Evolutionary conservation across 2,113 vertebrate genomes (phyloP), one percentile per base, ranked within the genome.

Genomic region (Riparia riparia): DNA sequence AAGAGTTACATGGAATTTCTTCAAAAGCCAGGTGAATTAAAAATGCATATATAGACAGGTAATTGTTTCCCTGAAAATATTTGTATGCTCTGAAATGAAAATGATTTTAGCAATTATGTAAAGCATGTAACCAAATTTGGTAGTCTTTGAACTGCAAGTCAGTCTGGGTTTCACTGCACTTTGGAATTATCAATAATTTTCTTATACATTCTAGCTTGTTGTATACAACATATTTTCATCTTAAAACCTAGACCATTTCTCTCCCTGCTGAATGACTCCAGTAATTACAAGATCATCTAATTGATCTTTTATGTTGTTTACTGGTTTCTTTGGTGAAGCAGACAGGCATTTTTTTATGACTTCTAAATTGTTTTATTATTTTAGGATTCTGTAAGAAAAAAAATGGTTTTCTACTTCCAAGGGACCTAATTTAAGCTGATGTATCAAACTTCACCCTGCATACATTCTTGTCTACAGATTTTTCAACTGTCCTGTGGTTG

Each of bases 391-490:
- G 2, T 85, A 89, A 94, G 29, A 32, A 85, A 95, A 95, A 97
- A 93, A 3, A 0, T 32, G 2, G 2, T 7, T 88, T 97, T 93
- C 88, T 78, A 29, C 60, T 96, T 97, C 6, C 42, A 45, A 90
- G 31, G 14, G 80, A 64, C 94, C 80, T 50, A 68, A 51, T 95
- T 96, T 96, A 96, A 97, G 84, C 39, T 26, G 14, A 61, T 77
- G 89, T 85, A 66, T 92, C 76, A 72, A 69, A 96, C 92, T 96
- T 96, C 88, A 91, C 83, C 50, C 63, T 88, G 86, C 80, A 91
- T 88, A 66, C 96, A 95, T 95, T 97, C 93, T 78, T 86, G 81
- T 96, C 89, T 95, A 50, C 94, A 77, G 95, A 95, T 97, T 98
- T 98, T 97, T 95, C 97, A 95, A 3, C 95, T 92, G 70, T 96